Evolutionary conservation across 2,797 vertebrate genomes (phyloP), one percentile per base, ranked within the genome.

Genomic region (Lateolabrax maculatus): DNA sequence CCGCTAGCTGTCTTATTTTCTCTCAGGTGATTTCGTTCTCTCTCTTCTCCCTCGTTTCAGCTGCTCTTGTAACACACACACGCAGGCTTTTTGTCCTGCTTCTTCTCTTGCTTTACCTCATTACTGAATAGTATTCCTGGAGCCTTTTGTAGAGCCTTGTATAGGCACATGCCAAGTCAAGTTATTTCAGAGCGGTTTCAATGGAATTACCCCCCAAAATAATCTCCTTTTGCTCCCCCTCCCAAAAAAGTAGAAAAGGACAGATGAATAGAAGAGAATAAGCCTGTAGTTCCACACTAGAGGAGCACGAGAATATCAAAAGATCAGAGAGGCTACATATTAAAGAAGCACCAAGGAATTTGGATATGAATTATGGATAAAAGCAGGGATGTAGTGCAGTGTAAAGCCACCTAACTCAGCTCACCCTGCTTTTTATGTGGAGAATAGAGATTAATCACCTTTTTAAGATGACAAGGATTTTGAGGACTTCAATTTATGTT

Each of bases 151-250:
- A 71, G 53, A 84, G 88, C 79, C 77, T 84, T 94, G 92, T 93
- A 93, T 91, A 88, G 91, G 90, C 93, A 92, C 93, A 94, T 92
- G 92, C 90, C 92, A 90, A 93, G 91, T 92, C 90, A 92, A 93
- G 92, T 93, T 92, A 90, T 91, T 92, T 92, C 87, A 83, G 87
- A 85, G 87, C 25, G 56, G 66, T 90, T 91, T 92, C 88, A 92
- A 86, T 91, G 89, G 90, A 90, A 91, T 93, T 91, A 92, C 86
- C 84, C 85, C 85, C 87, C 88, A 80, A 88, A 93, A 92, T 92
- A 91, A 93, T 93, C 89, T 90, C 89, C 86, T 80, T 88, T 79
- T 82, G 80, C 69, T 16, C 39, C 63, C 78, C 49, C 19, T 16
- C 0, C 2, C 13, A 51, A 52, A 80, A 79, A 84, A 69, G 60